phyloP scores from a whole-genome alignment of 2,888 invertebrate species.

The Dryomyza anilis region DNA sequence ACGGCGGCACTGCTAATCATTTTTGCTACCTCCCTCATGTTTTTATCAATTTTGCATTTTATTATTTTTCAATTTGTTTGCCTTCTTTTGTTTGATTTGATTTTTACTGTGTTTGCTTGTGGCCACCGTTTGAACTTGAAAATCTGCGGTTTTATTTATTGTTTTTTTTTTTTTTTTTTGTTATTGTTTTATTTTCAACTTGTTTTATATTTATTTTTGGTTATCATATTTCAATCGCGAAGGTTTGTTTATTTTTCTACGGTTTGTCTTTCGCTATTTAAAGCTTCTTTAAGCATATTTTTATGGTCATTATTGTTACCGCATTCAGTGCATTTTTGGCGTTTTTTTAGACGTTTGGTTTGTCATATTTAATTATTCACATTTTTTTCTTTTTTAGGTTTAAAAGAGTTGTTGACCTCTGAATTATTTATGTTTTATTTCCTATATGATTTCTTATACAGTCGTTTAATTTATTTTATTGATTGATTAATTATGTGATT shows the following conservation, averaged over 20 bases:
- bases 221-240: slow-evolving; percentile 33
- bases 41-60: no score
- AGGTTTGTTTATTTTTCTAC: slow-evolving; percentile 47
- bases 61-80: not conserved
- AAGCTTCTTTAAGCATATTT: slow-evolving; percentile 14
- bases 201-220: slow-evolving; percentile 1
- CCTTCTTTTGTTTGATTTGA: not conserved
- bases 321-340: not conserved
- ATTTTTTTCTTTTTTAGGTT: slow-evolving; percentile 3
- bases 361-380: not conserved
- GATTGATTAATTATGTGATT: not conserved
- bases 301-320: no score
- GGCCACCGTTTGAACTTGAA: slow-evolving; percentile 34
- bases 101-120: slow-evolving; percentile 4
- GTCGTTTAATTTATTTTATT: not conserved
- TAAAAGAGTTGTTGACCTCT: slow-evolving; percentile 42
- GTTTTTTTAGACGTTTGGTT: not conserved
- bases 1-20: no score
- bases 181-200: slow-evolving; percentile 22
- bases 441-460: slow-evolving; percentile 10
- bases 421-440: slow-evolving; percentile 34
- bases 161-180: slow-evolving; percentile 22
- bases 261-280: slow-evolving; percentile 20
- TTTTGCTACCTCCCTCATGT: no score
- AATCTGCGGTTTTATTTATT: slow-evolving; percentile 22